phyloP scores from a whole-genome alignment of 2,113 vertebrate species.

The Fulmarus glacialis region DNA sequence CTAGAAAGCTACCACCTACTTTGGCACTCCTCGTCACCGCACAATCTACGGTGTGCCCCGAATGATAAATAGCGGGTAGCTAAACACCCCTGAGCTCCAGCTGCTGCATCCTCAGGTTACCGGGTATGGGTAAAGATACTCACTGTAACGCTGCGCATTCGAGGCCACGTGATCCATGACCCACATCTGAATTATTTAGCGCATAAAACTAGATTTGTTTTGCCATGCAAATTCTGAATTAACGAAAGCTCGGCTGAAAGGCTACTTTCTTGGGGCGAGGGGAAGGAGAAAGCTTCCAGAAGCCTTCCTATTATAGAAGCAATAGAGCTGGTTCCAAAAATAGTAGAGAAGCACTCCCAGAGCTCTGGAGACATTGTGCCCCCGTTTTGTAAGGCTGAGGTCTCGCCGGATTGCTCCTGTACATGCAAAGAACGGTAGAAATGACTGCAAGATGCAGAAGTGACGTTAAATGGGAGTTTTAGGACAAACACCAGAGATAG shows the following conservation, averaged over 20 bases:
- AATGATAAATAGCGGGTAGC: not conserved
- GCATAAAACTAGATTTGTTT: not conserved
- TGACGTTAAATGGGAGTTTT: not conserved
- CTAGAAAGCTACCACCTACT: constrained; percentile 11
- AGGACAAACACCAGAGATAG: not conserved
- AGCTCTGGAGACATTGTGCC: constrained; percentile 15
- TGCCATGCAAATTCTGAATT: not conserved
- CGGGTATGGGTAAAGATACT: not conserved
- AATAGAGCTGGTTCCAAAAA: constrained; percentile 54
- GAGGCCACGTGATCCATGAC: not conserved
- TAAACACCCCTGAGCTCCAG: not conserved
- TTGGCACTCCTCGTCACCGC: not conserved
- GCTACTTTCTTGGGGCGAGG: not conserved
- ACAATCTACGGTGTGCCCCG: not conserved
- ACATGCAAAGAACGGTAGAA: not conserved
- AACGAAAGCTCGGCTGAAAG: constrained; percentile 27
- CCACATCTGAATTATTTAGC: not conserved
- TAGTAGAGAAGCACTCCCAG: constrained; percentile 32
- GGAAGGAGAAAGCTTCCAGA: constrained; percentile 59
- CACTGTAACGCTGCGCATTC: accelerated
- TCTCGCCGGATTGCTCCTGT: not conserved
- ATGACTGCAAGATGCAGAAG: not conserved
- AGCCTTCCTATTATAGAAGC: constrained; percentile 53
- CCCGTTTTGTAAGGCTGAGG: constrained; percentile 25
- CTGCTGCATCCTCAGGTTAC: not conserved